Evolutionary conservation across 2,797 vertebrate genomes (phyloP).

Genomic region (Hippocampus kuda): DNA sequence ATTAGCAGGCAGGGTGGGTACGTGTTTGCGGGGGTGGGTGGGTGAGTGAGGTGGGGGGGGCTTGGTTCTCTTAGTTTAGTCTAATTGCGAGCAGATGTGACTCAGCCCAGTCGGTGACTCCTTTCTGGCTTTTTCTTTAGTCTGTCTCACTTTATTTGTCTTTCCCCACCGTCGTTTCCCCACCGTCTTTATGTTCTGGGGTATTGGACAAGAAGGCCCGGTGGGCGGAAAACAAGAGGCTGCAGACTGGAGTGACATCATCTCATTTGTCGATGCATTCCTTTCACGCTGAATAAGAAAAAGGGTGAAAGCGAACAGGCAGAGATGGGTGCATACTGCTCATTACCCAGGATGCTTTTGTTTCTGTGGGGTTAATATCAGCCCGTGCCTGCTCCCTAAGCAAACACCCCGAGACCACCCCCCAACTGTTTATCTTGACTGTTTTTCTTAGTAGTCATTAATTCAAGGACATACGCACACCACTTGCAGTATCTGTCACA

Average conservation of each 20-base stretch:
- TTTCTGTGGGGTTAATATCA: constrained; percentile 33
- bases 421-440: constrained; percentile 23
- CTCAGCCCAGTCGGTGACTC: constrained; percentile 46
- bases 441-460: constrained; percentile 29
- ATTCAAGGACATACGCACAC: constrained; percentile 26
- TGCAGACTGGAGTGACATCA: constrained; percentile 55
- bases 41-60: constrained; percentile 6
- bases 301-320: constrained; percentile 28
- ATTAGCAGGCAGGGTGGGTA: constrained; percentile 6
- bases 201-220: background rate
- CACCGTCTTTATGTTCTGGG: background rate
- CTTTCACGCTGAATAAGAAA: constrained; percentile 51
- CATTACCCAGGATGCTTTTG: constrained; percentile 23
- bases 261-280: constrained; percentile 50
- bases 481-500: constrained; percentile 10
- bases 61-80: constrained; percentile 44
- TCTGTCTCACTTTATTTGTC: constrained; percentile 2
- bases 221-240: constrained; percentile 6
- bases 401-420: constrained; percentile 27
- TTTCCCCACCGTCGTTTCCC: background rate
- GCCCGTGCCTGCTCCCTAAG: constrained; percentile 3
- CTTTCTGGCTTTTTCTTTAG: constrained; percentile 43
- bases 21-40: background rate
- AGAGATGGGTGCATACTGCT: constrained; percentile 15
- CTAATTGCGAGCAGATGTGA: constrained; percentile 63